Percentiles rank a stretch among this genome's conserved stretches.
Evolutionary conservation across 2,797 vertebrate genomes (phyloP).

Genomic region (Pipistrellus kuhlii): DNA sequence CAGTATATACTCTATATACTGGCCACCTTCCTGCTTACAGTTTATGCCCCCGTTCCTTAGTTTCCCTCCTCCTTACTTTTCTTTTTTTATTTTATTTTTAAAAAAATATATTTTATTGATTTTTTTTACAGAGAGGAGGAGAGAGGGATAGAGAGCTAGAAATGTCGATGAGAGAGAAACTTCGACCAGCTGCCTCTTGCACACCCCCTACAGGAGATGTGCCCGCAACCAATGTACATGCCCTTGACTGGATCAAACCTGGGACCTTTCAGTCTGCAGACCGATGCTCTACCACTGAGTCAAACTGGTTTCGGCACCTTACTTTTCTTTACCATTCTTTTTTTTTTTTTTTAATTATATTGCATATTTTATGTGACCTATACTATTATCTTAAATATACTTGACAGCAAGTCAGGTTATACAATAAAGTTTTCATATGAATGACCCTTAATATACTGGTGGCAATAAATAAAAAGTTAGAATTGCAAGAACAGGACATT

Average conservation of each 20-base stretch:
- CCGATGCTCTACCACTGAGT: no score
- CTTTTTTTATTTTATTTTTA: constrained; percentile 1
- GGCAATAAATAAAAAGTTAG: constrained; percentile 17
- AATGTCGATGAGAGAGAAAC: no score
- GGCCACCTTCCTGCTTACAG: not conserved
- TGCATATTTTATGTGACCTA: constrained; percentile 8
- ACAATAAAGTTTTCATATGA: not conserved
- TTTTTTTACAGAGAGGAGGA: no score
- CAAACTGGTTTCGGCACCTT: not conserved
- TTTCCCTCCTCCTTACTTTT: not conserved
- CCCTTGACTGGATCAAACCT: no score
- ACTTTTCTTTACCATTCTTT: constrained; percentile 28
- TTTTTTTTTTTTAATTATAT: not conserved
- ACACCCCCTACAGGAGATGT: no score
- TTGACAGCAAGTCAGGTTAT: constrained; percentile 23
- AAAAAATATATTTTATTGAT: no score
- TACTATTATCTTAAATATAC: not conserved
- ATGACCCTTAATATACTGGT: not conserved
- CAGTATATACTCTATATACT: not conserved
- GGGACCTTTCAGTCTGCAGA: no score
- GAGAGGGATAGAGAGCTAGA: no score
- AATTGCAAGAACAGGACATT: constrained; percentile 54
- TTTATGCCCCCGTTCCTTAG: not conserved
- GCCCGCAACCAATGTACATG: no score
- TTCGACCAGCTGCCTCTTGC: no score